phyloP scores from a whole-genome alignment of 2,888 invertebrate species.

The Carabus problematicus region DNA sequence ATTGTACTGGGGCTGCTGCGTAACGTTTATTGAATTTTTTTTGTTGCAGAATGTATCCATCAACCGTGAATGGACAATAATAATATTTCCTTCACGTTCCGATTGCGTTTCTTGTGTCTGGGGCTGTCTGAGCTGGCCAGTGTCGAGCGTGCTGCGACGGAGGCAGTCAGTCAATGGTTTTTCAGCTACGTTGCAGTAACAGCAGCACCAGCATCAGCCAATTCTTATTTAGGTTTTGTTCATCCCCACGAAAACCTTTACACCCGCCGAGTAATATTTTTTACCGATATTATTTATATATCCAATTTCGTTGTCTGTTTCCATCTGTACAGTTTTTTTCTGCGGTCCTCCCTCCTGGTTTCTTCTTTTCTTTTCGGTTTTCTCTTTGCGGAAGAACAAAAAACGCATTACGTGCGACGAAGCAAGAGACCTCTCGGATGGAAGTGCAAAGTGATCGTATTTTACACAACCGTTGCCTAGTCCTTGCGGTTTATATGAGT shows the following conservation, averaged over 20 bases:
- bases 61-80: too few species aligned
- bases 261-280: constrained; percentile 20
- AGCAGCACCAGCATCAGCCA: not conserved
- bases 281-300: constrained; percentile 37
- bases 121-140: too few species aligned
- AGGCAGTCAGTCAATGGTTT: too few species aligned
- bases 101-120: too few species aligned
- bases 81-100: too few species aligned
- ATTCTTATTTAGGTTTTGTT: constrained; percentile 24
- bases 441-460: constrained; percentile 34
- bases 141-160: too few species aligned
- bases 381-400: constrained; percentile 26
- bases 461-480: constrained; percentile 16
- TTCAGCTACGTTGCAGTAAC: too few species aligned
- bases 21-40: too few species aligned
- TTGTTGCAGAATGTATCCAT: too few species aligned
- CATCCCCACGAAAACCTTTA: constrained; percentile 4
- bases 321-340: constrained; percentile 27
- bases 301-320: constrained; percentile 35
- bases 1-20: too few species aligned
- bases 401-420: constrained; percentile 28
- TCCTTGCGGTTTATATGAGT: too few species aligned
- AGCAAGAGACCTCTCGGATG: constrained; percentile 10
- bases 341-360: not conserved
- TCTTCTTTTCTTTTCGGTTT: constrained; percentile 1